Evolutionary conservation across 2,888 invertebrate genomes (phyloP).

Genomic region (Neoscelio sp.): DNA sequence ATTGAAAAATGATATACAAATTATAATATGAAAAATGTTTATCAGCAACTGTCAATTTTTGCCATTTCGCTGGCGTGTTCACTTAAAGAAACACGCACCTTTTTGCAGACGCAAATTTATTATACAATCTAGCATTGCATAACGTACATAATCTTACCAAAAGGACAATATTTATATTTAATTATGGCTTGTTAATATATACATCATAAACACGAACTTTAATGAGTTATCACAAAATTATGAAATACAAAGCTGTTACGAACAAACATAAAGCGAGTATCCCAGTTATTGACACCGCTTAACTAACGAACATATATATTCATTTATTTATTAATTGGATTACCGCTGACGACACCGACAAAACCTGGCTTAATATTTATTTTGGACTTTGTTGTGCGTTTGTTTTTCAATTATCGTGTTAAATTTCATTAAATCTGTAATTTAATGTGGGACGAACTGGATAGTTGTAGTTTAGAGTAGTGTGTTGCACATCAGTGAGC

Average conservation of each 20-base stretch:
- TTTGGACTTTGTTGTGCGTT: not conserved
- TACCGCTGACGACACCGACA: not conserved
- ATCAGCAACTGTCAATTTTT: too few relatives aligned
- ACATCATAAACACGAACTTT: not conserved
- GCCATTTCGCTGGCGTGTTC: too few relatives aligned
- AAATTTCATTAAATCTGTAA: not conserved
- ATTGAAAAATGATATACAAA: too few relatives aligned
- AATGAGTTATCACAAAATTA: not conserved
- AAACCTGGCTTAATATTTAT: not conserved
- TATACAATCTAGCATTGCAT: not conserved
- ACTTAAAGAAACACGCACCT: too few relatives aligned
- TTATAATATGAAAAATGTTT: too few relatives aligned
- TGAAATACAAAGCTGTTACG: not conserved
- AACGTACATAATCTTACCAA: not conserved
- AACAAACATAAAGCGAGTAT: not conserved
- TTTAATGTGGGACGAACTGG: not conserved
- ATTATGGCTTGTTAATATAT: not conserved
- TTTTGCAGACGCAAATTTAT: constrained; percentile 4
- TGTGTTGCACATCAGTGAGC: not conserved
- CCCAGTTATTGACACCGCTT: not conserved
- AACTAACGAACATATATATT: not conserved
- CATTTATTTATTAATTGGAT: not conserved
- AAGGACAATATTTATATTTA: constrained; percentile 10
- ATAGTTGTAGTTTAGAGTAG: not conserved
- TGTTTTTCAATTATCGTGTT: not conserved